Evolutionary conservation across 2,797 vertebrate species (phyloP).

Genomic region (Lophius americanus): DNA sequence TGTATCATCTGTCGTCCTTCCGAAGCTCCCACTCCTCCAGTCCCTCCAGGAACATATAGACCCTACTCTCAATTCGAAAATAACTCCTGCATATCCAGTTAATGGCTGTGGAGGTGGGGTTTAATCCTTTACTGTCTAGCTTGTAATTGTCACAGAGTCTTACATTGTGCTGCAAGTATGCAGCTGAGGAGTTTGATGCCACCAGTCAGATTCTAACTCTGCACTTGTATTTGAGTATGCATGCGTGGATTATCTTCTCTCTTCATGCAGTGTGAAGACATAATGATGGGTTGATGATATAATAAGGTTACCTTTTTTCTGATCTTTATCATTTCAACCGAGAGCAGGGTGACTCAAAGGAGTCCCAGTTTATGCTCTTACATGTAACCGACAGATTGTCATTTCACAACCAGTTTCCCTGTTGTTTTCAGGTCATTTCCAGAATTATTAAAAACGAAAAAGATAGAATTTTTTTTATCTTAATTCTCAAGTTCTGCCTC

Average conservation of each 20-base stretch:
- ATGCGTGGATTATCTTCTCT: neutral
- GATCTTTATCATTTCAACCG: conserved; percentile 3
- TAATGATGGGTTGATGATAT: neutral
- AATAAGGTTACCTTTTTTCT: conserved; percentile 18
- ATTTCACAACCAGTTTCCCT: neutral
- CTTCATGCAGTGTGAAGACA: neutral
- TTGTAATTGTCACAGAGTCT: conserved; percentile 44
- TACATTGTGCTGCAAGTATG: conserved; percentile 57
- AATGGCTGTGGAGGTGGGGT: conserved; percentile 3
- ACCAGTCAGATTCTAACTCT: neutral
- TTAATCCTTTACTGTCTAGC: neutral
- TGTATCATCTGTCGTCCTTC: conserved; percentile 49
- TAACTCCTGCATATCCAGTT: conserved; percentile 8
- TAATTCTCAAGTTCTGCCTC: neutral
- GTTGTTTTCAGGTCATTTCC: neutral
- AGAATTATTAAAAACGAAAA: neutral
- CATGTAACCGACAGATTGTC: neutral
- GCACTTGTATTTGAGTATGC: neutral
- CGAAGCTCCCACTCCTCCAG: conserved; percentile 49
- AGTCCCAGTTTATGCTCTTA: neutral
- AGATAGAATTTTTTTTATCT: neutral
- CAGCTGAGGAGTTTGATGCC: conserved; percentile 31
- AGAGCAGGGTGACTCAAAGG: neutral
- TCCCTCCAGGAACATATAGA: conserved; percentile 42
- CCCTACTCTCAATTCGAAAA: conserved; percentile 28